phyloP scores from a whole-genome alignment of 2,797 vertebrate species.

The Danio aesculapii region DNA sequence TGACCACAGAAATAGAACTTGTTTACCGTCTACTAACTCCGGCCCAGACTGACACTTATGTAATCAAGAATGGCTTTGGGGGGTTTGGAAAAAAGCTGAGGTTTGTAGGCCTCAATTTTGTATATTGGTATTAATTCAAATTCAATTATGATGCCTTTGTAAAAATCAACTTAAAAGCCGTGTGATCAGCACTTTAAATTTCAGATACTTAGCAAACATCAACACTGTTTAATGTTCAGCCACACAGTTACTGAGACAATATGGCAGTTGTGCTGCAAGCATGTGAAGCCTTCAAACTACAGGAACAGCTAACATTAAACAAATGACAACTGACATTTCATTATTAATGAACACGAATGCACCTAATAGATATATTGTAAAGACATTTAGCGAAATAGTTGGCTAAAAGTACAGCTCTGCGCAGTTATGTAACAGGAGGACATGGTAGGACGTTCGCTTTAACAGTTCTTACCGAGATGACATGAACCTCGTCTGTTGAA shows the following conservation, averaged over 20 bases:
- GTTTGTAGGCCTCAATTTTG: constrained; percentile 20
- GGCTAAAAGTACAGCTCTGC: not conserved
- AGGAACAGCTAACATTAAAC: not conserved
- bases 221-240: not conserved
- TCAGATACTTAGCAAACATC: not conserved
- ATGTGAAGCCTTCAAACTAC: not conserved
- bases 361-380: not conserved
- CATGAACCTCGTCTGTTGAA: constrained; percentile 76
- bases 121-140: not conserved
- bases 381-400: not conserved
- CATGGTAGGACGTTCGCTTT: not conserved
- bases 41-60: constrained; percentile 8
- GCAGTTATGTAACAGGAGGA: constrained; percentile 9
- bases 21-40: constrained; percentile 3
- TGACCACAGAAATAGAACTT: constrained; percentile 13
- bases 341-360: not conserved
- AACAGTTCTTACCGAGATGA: constrained; percentile 80
- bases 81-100: constrained; percentile 2
- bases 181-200: not conserved
- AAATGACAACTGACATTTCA: not conserved
- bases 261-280: not conserved
- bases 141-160: not conserved
- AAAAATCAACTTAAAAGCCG: not conserved
- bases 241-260: not conserved
- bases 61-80: constrained; percentile 2